Base-by-base conservation (phyloP, 2,797 vertebrate genomes). In the Eremophila alpestris region DNA sequence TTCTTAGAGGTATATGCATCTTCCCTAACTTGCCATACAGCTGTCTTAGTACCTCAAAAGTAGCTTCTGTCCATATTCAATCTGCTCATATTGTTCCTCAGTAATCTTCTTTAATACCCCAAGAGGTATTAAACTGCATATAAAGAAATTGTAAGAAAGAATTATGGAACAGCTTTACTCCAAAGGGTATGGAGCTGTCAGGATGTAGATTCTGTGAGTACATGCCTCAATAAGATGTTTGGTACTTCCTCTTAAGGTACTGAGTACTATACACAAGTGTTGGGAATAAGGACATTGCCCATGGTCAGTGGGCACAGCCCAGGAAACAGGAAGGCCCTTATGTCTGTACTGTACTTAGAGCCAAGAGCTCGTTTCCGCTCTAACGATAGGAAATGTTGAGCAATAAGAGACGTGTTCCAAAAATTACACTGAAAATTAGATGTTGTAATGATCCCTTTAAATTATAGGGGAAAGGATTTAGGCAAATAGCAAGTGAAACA, bases 311-410 rank as follows among this genome's bases (percentile, higher is more conserved):
- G 45, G 49, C 36, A 81, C 46, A 59, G 78, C 74, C 79, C 7
- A 86, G 73, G 92, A 95, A 96, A 96, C 91, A 97, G 94, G 90
- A 96, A 96, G 78, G 79, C 55, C 80, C 74, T 93, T 94, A 80
- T 94, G 76, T 84, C 92, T 95, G 65, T 91, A 38, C 69, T 91
- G 69, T 83, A 76, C 74, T 94, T 94, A 83, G 82, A 92, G 95
- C 83, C 89, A 96, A 93, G 90, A 82, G 29, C 71, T 82, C 23
- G 71, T 87, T 96, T 95, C 95, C 41, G 19, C 82, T 89, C 82
- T 94, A 93, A 92, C 0, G 5, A 89, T 75, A 92, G 89, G 91
- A 96, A 95, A 92, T 29, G 55, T 95, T 93, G 71, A 96, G 89
- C 43, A 93, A 83, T 69, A 60, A 79, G 58, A 80, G 21, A 43